Evolutionary conservation across 2,113 vertebrate species (phyloP).

Genomic region (Picathartes gymnocephalus): DNA sequence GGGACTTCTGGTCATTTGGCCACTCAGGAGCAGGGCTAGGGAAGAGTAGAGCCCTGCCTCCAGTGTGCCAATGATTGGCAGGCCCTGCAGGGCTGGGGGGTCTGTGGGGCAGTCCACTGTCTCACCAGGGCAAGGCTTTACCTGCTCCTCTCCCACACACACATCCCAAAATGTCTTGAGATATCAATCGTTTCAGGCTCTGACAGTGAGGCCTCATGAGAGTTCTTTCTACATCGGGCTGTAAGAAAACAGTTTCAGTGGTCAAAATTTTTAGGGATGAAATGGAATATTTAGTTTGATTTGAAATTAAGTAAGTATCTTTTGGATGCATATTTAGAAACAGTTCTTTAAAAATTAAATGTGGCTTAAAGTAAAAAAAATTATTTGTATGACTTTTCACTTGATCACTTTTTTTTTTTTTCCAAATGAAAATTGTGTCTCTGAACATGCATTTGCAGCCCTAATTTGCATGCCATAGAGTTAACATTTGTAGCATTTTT

Average conservation of each 20-base stretch:
- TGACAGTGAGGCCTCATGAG: not conserved
- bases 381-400: not conserved
- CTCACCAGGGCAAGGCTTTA: not conserved
- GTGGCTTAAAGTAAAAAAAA: not conserved
- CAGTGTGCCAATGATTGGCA: not conserved
- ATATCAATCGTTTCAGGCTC: not conserved
- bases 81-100: not conserved
- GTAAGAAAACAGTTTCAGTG: not conserved
- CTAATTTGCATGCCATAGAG: not conserved
- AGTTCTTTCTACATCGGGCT: not conserved
- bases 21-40: not conserved
- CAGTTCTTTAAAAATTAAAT: not conserved
- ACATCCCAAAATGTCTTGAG: not conserved
- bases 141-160: fast-evolving
- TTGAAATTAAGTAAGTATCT: not conserved
- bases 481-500: not conserved
- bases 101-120: too few relatives aligned
- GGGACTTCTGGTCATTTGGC: not conserved
- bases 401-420: not conserved
- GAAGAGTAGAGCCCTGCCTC: not conserved
- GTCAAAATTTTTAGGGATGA: not conserved
- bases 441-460: not conserved
- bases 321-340: not conserved
- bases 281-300: not conserved
- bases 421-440: not conserved